phyloP scores from a whole-genome alignment of 2,113 vertebrate genomes.

The Dicerorhinus sumatrensis region DNA sequence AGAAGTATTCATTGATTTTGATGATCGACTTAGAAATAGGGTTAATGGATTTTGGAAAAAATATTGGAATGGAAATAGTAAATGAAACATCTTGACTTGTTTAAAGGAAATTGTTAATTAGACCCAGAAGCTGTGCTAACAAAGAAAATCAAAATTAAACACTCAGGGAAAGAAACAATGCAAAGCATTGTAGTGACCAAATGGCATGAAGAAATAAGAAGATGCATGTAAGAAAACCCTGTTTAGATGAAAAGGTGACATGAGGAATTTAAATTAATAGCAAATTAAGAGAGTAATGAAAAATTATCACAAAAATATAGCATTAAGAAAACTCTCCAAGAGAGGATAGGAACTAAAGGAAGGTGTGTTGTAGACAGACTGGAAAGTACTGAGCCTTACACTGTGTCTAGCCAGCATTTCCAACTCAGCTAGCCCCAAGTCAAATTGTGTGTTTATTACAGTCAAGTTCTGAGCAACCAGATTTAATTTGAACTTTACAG shows the following conservation, averaged over 20 bases:
- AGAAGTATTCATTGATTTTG: neutral
- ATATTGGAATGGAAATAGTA: neutral
- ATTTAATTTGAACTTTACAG: neutral
- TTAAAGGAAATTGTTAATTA: slow-evolving; percentile 4
- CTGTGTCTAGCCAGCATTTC: neutral
- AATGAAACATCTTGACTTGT: neutral
- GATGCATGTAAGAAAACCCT: neutral
- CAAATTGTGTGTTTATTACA: neutral
- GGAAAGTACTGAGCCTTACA: neutral
- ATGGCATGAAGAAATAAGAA: neutral
- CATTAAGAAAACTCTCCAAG: neutral
- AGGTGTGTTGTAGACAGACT: neutral
- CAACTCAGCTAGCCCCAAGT: neutral
- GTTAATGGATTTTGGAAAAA: neutral
- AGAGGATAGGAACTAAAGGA: neutral
- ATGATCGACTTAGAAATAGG: neutral
- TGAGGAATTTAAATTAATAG: neutral
- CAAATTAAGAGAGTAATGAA: neutral
- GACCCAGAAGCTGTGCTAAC: neutral
- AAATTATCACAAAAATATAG: neutral
- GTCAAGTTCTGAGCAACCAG: neutral
- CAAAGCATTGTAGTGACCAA: neutral
- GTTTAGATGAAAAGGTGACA: slow-evolving; percentile 4
- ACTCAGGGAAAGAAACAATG: neutral
- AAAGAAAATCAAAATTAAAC: neutral